Evolutionary conservation across 35 echinoderm and acorn worm genomes (phyloP).

Genomic region (Lytechinus pictus): DNA sequence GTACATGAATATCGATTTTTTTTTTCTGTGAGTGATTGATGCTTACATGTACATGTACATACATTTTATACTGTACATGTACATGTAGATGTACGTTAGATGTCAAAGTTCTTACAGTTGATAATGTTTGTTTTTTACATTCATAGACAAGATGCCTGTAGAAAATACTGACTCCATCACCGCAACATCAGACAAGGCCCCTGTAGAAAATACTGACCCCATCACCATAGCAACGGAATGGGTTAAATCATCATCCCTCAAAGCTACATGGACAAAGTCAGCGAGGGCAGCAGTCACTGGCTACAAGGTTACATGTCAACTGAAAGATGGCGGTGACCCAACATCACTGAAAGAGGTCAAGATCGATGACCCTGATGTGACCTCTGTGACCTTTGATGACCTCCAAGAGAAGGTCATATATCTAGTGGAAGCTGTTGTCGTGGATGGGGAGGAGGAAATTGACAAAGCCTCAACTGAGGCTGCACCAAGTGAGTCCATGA

Average conservation of each 20-base stretch:
- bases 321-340: conserved; percentile 26
- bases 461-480: conserved; percentile 51
- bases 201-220: neutral
- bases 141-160: too few relatives aligned
- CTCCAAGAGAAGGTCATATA: conserved; percentile 43
- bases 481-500: conserved; percentile 61
- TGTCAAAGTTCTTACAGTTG: neutral
- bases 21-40: too few relatives aligned
- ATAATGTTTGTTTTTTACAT: too few relatives aligned
- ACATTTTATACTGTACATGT: neutral
- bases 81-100: neutral
- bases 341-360: neutral
- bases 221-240: neutral
- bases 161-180: too few relatives aligned
- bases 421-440: conserved; percentile 52
- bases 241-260: conserved; percentile 21
- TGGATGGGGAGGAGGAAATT: conserved; percentile 59
- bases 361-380: conserved; percentile 59
- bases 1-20: too few relatives aligned
- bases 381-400: conserved; percentile 57
- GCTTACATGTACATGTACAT: too few relatives aligned
- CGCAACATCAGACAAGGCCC: too few relatives aligned
- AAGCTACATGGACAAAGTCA: conserved; percentile 66
- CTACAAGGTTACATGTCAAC: conserved; percentile 59
- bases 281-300: conserved; percentile 37